Conservation (phyloP, 2,113 vertebrate species). For the Amblyornis subalaris region DNA sequence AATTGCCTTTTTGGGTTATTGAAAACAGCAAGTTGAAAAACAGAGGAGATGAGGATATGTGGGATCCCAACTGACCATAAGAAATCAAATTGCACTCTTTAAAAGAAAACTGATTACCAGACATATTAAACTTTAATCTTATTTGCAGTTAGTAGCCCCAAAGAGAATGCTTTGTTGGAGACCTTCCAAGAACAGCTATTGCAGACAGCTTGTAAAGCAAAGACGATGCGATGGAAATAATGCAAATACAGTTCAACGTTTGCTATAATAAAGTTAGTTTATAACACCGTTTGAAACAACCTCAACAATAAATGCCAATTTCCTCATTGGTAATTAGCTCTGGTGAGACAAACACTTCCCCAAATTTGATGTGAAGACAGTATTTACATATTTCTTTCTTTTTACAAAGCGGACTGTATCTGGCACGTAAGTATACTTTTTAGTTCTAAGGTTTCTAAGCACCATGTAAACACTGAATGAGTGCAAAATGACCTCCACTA, state of each 20-base stretch:
- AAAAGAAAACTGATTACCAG: constrained; percentile 54
- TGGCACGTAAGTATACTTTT: neutral
- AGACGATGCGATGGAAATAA: neutral
- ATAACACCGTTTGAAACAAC: neutral
- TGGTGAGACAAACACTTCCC: neutral
- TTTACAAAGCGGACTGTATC: neutral
- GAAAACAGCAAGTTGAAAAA: neutral
- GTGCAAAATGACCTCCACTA: neutral
- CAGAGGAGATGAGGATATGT: neutral
- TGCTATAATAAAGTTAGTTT: constrained; percentile 25
- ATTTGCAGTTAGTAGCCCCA: constrained; percentile 53
- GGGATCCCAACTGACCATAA: constrained; percentile 38
- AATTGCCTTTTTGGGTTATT: neutral
- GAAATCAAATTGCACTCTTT: constrained; percentile 51
- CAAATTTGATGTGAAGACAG: neutral
- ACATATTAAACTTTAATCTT: constrained; percentile 61
- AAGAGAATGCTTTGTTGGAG: constrained; percentile 51
- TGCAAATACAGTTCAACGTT: constrained; percentile 7
- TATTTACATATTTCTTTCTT: neutral
- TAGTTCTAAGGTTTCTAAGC: constrained; percentile 8
- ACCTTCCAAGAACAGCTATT: constrained; percentile 41
- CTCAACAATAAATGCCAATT: neutral
- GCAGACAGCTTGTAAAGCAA: constrained; percentile 45
- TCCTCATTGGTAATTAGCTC: constrained; percentile 13
- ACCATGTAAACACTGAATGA: neutral